phyloP scores from a whole-genome alignment of 2,888 invertebrate species.

The Erynnis tages region DNA sequence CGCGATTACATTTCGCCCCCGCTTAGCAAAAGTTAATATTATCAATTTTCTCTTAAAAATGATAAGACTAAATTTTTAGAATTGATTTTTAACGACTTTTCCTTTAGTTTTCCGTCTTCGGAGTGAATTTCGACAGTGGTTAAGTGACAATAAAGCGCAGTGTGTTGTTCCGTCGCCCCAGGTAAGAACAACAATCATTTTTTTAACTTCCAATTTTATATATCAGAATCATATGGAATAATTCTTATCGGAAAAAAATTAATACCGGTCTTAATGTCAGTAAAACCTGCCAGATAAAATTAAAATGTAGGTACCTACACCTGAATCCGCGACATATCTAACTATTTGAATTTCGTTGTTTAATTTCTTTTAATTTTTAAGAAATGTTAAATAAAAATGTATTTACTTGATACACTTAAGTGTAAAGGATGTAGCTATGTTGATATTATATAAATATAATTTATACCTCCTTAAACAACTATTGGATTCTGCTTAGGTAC shows the following conservation, averaged over 20 bases:
- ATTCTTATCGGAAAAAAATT: background rate
- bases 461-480: no score
- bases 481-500: no score
- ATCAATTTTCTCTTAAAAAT: constrained; percentile 12
- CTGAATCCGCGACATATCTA: no score
- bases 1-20: constrained; percentile 15
- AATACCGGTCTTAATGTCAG: background rate
- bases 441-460: no score
- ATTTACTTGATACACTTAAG: no score
- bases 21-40: constrained; percentile 29
- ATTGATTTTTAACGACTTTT: constrained; percentile 33
- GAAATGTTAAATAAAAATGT: background rate
- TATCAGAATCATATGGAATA: background rate
- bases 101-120: constrained; percentile 27
- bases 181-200: constrained; percentile 43
- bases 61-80: constrained; percentile 32
- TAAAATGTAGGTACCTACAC: no score
- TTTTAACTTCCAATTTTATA: background rate
- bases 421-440: no score
- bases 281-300: background rate
- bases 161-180: constrained; percentile 49
- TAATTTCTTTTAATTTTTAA: no score
- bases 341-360: no score
- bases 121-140: constrained; percentile 57
- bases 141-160: constrained; percentile 48